These are phyloP conservation scores for Acanthosepion pharaonis DNA, from an alignment of 2,888 invertebrate genomes.

Conservation along the genomic window DNA sequence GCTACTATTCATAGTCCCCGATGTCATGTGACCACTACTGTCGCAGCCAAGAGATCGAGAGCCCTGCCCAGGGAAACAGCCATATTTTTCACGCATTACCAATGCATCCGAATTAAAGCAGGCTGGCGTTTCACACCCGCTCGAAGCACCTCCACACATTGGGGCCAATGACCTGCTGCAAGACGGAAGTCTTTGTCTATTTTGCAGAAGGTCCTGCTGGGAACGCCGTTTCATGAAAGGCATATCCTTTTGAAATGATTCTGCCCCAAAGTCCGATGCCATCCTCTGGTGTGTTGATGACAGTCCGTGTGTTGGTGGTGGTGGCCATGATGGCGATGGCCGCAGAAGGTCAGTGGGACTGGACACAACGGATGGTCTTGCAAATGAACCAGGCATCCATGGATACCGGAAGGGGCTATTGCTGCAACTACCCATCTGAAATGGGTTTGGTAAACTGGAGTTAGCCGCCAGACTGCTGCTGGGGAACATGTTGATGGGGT, in stretches of 20 bases:
- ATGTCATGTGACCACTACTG: conserved; percentile 47
- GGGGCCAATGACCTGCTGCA: conserved; percentile 45
- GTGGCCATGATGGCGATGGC: conserved; percentile 47
- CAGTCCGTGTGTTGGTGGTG: conserved; percentile 45
- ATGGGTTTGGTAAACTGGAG: conserved; percentile 45
- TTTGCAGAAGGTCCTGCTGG: conserved; percentile 46
- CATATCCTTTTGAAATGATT: conserved; percentile 47
- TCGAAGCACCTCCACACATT: conserved; percentile 45
- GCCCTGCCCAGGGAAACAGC: conserved; percentile 48
- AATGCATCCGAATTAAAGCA: conserved; percentile 45
- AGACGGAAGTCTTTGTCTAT: conserved; percentile 47
- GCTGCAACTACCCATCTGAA: conserved; percentile 47
- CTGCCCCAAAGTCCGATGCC: conserved; percentile 46
- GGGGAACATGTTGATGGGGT: conserved; percentile 46
- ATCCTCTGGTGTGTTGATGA: conserved; percentile 47
- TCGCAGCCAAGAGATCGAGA: conserved; percentile 44
- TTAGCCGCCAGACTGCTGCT: conserved; percentile 45
- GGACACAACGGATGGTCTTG: conserved; percentile 47
- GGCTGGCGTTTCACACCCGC: conserved; percentile 45
- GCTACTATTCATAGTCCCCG: conserved; percentile 46
- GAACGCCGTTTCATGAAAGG: conserved; percentile 46
- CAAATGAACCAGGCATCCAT: conserved; percentile 47
- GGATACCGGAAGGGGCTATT: conserved; percentile 47
- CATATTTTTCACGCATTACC: conserved; percentile 48
- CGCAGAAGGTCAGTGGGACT: conserved; percentile 47